A percentile compares a stretch with the other conserved stretches of the same genome.
These are phyloP conservation scores for Nyctereutes procyonoides DNA, from an alignment of 2,113 vertebrate genomes.

Conservation along the genomic window DNA sequence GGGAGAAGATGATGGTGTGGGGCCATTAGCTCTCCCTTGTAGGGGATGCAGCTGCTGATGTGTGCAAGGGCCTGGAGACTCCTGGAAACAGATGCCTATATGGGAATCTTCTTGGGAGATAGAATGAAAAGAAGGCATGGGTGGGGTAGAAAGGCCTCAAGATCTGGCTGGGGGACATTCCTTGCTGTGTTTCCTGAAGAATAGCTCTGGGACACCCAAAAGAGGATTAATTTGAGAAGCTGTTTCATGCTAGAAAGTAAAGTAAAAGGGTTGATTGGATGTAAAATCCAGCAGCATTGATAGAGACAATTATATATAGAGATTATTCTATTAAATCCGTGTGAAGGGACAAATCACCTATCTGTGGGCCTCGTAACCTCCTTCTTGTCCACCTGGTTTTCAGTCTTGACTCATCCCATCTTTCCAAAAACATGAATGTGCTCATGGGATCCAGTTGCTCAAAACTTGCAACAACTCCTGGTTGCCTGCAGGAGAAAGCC, in stretches of 20 bases:
- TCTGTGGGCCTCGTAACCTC: not conserved
- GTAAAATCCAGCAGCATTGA: not conserved
- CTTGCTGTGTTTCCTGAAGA: not conserved
- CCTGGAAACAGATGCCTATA: not conserved
- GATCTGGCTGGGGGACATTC: not conserved
- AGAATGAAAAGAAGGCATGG: not conserved
- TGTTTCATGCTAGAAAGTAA: conserved; percentile 5
- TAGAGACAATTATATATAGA: not conserved
- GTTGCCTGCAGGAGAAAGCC: not conserved
- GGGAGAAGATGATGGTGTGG: not conserved
- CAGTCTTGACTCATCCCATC: not conserved
- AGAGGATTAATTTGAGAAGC: not conserved
- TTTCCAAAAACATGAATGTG: not conserved
- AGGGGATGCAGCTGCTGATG: not conserved
- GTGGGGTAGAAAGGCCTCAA: not conserved
- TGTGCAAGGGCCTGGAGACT: not conserved
- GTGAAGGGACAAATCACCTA: not conserved
- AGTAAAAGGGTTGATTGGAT: not conserved
- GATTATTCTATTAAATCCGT: not conserved
- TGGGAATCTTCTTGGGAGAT: not conserved
- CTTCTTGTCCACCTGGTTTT: not conserved
- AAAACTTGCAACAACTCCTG: not conserved
- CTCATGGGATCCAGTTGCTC: not conserved
- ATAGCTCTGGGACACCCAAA: not conserved
- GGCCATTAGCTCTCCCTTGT: not conserved